Conservation (phyloP, 2,888 invertebrate species). For the Dicroscelio sp. region DNA sequence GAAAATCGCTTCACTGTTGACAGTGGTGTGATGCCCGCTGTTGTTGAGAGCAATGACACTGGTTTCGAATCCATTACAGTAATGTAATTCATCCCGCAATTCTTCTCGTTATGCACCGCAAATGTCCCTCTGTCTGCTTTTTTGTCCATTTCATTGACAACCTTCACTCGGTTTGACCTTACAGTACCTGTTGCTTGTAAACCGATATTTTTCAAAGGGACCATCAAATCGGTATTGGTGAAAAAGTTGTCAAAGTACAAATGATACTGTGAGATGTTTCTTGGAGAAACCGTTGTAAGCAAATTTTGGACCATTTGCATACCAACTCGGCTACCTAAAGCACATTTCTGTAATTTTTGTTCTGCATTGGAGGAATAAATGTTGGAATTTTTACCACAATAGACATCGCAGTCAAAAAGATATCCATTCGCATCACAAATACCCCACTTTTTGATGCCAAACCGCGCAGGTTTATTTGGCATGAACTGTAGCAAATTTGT, state of each 20-base stretch:
- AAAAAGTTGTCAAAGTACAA: conserved; percentile 77
- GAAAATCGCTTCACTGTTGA: conserved; percentile 44
- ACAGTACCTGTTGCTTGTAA: too few species aligned
- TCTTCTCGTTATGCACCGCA: conserved; percentile 64
- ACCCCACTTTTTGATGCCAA: conserved; percentile 73
- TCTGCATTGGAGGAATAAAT: conserved; percentile 55
- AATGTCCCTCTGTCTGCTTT: conserved; percentile 77
- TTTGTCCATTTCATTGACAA: too few species aligned
- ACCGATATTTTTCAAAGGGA: conserved; percentile 73
- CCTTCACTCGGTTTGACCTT: too few species aligned
- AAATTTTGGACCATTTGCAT: conserved; percentile 68
- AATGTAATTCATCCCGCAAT: conserved; percentile 68
- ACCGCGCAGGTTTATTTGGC: conserved; percentile 62
- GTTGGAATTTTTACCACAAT: conserved; percentile 69
- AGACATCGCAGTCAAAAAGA: conserved; percentile 69
- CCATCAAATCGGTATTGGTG: conserved; percentile 69
- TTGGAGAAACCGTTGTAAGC: conserved; percentile 51
- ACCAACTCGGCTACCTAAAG: conserved; percentile 71
- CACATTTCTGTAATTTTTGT: conserved; percentile 62
- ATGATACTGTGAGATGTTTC: conserved; percentile 70
- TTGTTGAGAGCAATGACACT: conserved; percentile 67
- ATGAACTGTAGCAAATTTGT: conserved; percentile 61
- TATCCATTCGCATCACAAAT: conserved; percentile 61
- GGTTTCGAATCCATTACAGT: conserved; percentile 75
- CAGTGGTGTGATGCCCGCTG: conserved; percentile 44